Evolutionary conservation across 2,888 invertebrate species (phyloP), one percentile per base, ranked within the genome.

Genomic region (Volucella inanis): DNA sequence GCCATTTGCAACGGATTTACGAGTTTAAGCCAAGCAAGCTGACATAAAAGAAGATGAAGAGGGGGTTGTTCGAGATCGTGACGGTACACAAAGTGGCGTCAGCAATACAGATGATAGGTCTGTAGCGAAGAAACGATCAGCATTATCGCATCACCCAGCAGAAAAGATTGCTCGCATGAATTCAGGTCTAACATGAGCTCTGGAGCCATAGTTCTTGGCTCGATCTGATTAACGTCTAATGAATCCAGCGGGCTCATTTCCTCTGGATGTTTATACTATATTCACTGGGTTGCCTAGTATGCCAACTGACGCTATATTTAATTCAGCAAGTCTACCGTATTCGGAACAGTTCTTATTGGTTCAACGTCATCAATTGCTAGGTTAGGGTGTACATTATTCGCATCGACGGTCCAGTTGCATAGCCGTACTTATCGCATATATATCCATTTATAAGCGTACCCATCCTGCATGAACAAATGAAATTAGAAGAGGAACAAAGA

Each of bases 21-120:
- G 98, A 79, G 97, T 96, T 91, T 94, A 98, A 88, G 98, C 98
- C 87, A 97, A 98, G 93, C 98, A 98, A 92, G 97, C 97, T 22
- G 96, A 96, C 80, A 96, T 95, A 88, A 95, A 95, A 89, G 93
- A 93, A 90, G 95, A 94, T 89, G 95, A 95, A 90, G 91, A 91
- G 41, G 88, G 89, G 43, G 88, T 87, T 47, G 88, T 90, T 72
- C 87, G 90, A 0, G 91, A 91, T 31, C 89, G 91, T 14, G 87
- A 80, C 4, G 96, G 95, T 75, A 95, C 95, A 88, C 94, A 94
- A 89, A 92, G 94, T 93, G 89, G 94, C 93, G 65, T 86, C 2
- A 78, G 84, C 4, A 87, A 83, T 59, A 88, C 87, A 14, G 91
- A 91, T 18, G 91, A 91, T 62, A 89, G 91, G 2, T 70, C 88